Percentiles rank a stretch among this genome's conserved stretches.
phyloP scores from a whole-genome alignment of 2,797 vertebrate species.

The Hapalemur alaotrensis region DNA sequence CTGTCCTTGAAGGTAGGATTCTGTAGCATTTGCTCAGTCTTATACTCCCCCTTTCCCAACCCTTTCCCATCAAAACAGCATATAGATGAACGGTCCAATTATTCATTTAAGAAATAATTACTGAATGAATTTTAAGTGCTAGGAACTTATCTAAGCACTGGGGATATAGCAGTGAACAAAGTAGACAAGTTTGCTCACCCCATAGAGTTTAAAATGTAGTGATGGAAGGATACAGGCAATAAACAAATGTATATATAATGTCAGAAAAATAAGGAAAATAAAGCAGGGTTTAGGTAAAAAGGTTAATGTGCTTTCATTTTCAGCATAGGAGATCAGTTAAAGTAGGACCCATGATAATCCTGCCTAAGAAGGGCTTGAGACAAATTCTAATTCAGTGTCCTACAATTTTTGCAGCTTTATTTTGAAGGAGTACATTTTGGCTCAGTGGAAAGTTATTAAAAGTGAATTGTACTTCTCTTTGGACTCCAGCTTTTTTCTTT shows the following conservation, averaged over 20 bases:
- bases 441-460: constrained; percentile 13
- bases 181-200: background rate
- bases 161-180: background rate
- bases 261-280: background rate
- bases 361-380: background rate
- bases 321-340: background rate
- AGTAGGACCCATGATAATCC: background rate
- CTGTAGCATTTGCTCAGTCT: background rate
- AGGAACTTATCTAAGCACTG: background rate
- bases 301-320: background rate
- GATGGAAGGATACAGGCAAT: background rate
- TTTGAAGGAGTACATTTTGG: background rate
- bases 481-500: background rate
- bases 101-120: background rate
- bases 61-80: background rate
- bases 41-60: background rate
- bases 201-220: background rate
- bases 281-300: background rate
- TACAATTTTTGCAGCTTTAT: constrained; percentile 3
- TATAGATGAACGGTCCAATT: background rate
- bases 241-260: background rate
- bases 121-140: background rate
- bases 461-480: background rate
- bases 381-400: background rate
- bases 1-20: background rate